Conservation (phyloP, 2,113 vertebrate species). For the Pituophis catenifer region DNA sequence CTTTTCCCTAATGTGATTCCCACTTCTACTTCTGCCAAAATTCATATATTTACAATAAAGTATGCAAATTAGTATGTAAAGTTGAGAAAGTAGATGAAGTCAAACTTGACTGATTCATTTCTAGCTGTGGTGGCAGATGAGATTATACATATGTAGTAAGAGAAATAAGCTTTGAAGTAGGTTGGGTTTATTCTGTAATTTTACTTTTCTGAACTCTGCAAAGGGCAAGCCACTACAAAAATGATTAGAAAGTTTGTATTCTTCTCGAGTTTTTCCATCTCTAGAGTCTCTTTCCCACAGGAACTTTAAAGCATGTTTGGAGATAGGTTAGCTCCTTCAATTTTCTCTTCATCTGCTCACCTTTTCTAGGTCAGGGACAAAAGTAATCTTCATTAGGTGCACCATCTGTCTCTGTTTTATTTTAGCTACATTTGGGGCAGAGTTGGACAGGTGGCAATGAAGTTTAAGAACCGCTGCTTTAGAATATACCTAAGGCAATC, state of each 20-base stretch:
- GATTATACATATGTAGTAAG: background rate
- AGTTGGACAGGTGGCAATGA: slow-evolving; percentile 14
- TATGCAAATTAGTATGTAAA: background rate
- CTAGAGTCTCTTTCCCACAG: background rate
- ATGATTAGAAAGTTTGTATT: background rate
- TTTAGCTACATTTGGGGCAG: slow-evolving; percentile 6
- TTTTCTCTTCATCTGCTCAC: slow-evolving; percentile 16
- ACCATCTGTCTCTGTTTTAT: slow-evolving; percentile 16
- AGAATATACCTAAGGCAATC: slow-evolving; percentile 17
- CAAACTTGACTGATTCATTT: background rate
- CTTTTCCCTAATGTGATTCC: background rate
- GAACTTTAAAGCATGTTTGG: background rate
- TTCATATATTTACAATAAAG: background rate
- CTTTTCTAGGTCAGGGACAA: background rate
- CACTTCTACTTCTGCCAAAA: background rate
- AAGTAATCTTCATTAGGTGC: background rate
- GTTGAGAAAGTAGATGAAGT: background rate
- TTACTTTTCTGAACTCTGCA: background rate
- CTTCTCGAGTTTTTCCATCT: background rate
- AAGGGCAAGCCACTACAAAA: background rate
- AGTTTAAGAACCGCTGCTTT: background rate
- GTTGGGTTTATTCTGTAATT: background rate
- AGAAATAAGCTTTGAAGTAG: background rate
- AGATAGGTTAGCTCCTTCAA: background rate
- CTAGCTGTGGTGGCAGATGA: background rate